Evolutionary conservation across 2,797 vertebrate genomes (phyloP).

Genomic region (Falco columbarius): DNA sequence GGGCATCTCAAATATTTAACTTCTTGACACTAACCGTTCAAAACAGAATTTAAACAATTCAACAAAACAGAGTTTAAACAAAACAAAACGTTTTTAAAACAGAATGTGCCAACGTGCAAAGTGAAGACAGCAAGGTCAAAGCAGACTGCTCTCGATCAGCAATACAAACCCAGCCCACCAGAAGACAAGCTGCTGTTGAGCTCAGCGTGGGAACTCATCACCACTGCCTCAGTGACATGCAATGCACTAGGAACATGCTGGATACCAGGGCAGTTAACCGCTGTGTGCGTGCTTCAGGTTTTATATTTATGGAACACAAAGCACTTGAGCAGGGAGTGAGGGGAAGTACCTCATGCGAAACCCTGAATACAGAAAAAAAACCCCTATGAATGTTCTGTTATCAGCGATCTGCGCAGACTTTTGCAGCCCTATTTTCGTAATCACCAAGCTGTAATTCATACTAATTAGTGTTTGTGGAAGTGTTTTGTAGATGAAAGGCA

Average conservation of each 20-base stretch:
- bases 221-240: not conserved
- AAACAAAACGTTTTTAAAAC: not conserved
- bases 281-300: not conserved
- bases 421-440: not conserved
- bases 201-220: not conserved
- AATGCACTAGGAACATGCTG: not conserved
- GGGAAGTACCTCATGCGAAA: not conserved
- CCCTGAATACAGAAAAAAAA: not conserved
- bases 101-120: not conserved
- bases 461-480: conserved; percentile 48
- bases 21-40: not conserved
- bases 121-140: not conserved
- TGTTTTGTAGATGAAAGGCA: conserved; percentile 28
- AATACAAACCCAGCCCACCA: not conserved
- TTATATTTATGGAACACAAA: not conserved
- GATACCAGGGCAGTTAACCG: not conserved
- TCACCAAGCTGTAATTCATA: conserved; percentile 31
- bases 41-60: too few relatives aligned
- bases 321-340: not conserved
- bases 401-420: not conserved
- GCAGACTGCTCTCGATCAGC: not conserved
- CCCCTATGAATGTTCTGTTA: not conserved
- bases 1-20: not conserved
- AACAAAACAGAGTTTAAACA: too few relatives aligned
- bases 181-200: not conserved